phyloP scores from a whole-genome alignment of 2,113 vertebrate species.

The Gopherus flavomarginatus region DNA sequence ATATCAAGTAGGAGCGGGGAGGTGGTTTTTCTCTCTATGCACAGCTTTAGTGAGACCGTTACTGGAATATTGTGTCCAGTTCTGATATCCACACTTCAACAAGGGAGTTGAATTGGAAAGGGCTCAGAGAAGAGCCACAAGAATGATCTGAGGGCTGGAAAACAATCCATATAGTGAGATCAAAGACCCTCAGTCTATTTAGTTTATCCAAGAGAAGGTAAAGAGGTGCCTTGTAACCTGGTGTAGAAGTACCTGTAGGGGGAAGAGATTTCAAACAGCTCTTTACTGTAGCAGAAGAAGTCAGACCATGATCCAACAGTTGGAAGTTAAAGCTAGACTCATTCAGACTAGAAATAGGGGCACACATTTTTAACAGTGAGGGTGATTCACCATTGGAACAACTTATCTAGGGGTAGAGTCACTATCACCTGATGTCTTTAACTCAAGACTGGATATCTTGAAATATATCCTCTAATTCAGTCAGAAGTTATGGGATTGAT shows the following conservation, averaged over 20 bases:
- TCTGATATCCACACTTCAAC: neutral
- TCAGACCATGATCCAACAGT: neutral
- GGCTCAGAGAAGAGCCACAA: neutral
- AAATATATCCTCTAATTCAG: neutral
- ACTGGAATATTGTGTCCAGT: neutral
- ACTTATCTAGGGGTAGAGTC: neutral
- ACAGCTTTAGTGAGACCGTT: neutral
- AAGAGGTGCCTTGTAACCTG: neutral
- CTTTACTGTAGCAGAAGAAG: neutral
- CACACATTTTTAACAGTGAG: neutral
- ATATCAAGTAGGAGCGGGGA: neutral
- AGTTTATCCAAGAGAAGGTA: neutral
- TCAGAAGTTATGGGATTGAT: neutral
- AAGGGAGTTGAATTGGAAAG: neutral
- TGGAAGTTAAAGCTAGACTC: neutral
- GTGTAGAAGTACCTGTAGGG: neutral
- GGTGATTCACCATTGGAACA: neutral
- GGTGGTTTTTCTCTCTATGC: neutral
- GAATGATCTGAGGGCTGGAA: neutral
- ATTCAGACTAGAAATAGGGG: fast-evolving
- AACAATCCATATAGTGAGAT: neutral
- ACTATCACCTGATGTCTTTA: neutral
- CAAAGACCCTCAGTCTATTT: neutral
- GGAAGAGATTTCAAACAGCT: neutral
- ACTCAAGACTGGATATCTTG: neutral